A percentile compares a stretch with the other conserved stretches of the same genome.
Evolutionary conservation across 2,797 vertebrate species (phyloP).

Genomic region (Dryobates pubescens): DNA sequence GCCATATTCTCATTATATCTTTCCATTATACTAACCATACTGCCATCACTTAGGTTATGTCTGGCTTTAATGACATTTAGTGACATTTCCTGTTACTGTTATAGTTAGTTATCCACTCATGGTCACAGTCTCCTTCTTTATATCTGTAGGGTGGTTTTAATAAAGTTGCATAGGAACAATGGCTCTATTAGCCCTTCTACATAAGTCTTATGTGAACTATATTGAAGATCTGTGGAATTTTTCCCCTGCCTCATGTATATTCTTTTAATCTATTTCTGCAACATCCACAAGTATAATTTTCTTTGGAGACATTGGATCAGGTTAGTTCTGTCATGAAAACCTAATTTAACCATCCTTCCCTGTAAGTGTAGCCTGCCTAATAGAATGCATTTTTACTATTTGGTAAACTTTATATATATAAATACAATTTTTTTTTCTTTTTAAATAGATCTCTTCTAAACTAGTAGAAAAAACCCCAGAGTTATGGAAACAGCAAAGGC

Average conservation of each 20-base stretch:
- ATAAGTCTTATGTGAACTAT: not conserved
- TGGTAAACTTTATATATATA: not conserved
- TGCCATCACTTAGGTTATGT: conserved; percentile 32
- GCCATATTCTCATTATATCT: conserved; percentile 23
- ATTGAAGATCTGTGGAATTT: not conserved
- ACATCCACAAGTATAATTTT: not conserved
- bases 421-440: not conserved
- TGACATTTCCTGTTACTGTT: conserved; percentile 36
- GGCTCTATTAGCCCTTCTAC: not conserved
- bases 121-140: conserved; percentile 5
- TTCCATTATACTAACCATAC: conserved; percentile 22
- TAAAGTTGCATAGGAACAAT: not conserved
- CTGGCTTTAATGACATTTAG: conserved; percentile 58
- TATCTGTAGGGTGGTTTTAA: conserved; percentile 6
- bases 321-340: not conserved
- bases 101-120: conserved; percentile 20
- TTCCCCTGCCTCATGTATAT: not conserved
- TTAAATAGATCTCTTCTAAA: not conserved
- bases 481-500: not conserved
- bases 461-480: rapidly evolving
- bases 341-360: not conserved
- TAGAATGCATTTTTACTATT: not conserved
- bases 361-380: not conserved
- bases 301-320: not conserved
- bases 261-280: not conserved